Evolutionary conservation across 2,888 invertebrate species (phyloP).

Genomic region (Eupeodes luniger): DNA sequence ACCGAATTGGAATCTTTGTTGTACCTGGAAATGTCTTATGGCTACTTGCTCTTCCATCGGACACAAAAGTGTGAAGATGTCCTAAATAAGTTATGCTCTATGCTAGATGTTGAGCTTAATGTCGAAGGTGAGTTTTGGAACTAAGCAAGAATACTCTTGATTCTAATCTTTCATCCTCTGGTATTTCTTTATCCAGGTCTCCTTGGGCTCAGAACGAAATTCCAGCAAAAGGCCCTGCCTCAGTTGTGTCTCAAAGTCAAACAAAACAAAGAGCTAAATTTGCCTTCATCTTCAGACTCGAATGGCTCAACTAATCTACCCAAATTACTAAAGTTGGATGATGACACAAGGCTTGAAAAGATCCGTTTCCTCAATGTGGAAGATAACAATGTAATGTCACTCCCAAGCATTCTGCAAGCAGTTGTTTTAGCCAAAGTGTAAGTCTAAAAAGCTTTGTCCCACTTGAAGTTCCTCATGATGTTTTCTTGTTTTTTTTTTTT

Average conservation of each 20-base stretch:
- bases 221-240: constrained; percentile 92
- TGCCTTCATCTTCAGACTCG: constrained; percentile 80
- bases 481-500: background rate
- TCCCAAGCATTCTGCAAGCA: constrained; percentile 91
- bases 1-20: constrained; percentile 84
- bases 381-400: constrained; percentile 84
- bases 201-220: constrained; percentile 95
- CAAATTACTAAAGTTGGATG: constrained; percentile 89
- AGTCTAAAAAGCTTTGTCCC: constrained; percentile 80
- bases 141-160: no score
- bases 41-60: constrained; percentile 90
- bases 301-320: constrained; percentile 86
- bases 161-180: no score
- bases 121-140: constrained; percentile 86
- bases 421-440: constrained; percentile 91
- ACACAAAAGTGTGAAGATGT: constrained; percentile 89
- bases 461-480: background rate
- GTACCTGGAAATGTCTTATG: constrained; percentile 86
- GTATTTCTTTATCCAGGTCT: constrained; percentile 79
- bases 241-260: constrained; percentile 91
- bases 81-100: constrained; percentile 87
- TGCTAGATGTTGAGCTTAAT: constrained; percentile 88
- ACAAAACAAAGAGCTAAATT: constrained; percentile 82
- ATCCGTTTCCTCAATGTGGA: constrained; percentile 88
- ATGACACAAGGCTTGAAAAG: constrained; percentile 93